Evolutionary conservation across 1,140 invertebrate genomes (phyloP).

Genomic region (Zaprionus africanus): DNA sequence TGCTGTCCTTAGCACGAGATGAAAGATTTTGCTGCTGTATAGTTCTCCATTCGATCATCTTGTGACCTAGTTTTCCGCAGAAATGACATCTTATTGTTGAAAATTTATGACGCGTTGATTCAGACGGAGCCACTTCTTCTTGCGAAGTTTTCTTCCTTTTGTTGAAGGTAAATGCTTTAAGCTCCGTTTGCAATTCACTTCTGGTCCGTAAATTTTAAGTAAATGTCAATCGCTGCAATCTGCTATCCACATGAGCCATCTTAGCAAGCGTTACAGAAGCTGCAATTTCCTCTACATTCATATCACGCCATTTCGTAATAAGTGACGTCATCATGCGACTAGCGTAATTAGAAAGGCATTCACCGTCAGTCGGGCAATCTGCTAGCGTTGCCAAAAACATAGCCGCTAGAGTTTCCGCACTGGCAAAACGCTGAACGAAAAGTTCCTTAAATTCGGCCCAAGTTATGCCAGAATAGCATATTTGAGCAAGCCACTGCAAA

Average conservation of each 20-base stretch:
- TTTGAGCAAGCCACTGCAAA: slow-evolving; percentile 30
- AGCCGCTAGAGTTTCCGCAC: too few species aligned
- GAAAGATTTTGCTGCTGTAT: slow-evolving; percentile 18
- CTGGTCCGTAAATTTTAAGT: too few species aligned
- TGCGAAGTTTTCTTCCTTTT: slow-evolving; percentile 40
- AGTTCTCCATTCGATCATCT: slow-evolving; percentile 10
- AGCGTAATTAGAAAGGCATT: slow-evolving; percentile 37
- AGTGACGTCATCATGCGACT: slow-evolving; percentile 36
- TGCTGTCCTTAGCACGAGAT: slow-evolving; percentile 12
- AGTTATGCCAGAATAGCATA: slow-evolving; percentile 22
- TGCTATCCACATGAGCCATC: slow-evolving; percentile 21
- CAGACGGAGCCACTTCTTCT: slow-evolving; percentile 18
- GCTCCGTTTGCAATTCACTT: too few species aligned
- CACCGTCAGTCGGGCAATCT: slow-evolving; percentile 27
- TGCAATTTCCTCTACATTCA: slow-evolving; percentile 15
- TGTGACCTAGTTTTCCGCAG: not conserved
- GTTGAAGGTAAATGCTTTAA: too few species aligned
- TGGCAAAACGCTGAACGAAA: slow-evolving; percentile 1
- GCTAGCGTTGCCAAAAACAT: not conserved
- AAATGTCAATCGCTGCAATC: too few species aligned
- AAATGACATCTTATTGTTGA: slow-evolving; percentile 25
- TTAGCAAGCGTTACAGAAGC: slow-evolving; percentile 30
- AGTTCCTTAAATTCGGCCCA: slow-evolving; percentile 14
- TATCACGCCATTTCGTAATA: slow-evolving; percentile 29
- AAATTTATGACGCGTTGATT: slow-evolving; percentile 17